Evolutionary conservation across 2,888 invertebrate species (phyloP), one percentile per base, ranked within the genome.

Genomic region (Autographa pulchrina): DNA sequence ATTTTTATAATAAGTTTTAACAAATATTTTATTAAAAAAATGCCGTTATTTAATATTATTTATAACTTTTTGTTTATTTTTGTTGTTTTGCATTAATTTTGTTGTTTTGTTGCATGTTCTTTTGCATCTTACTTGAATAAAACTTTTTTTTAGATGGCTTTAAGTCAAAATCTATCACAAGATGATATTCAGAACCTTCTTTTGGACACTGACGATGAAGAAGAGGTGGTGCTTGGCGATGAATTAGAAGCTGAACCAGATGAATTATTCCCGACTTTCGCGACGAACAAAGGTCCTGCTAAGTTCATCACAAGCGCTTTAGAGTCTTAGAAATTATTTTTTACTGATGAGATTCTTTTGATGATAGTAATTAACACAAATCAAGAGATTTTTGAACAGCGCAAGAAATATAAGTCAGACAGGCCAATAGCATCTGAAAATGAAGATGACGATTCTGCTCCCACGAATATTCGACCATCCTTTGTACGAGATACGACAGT

Each of bases 131-230:
- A 43, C 41, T 43, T 43, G 9, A 43, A 43, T 43, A 43, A 43
- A 43, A 43, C 41, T 43, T 43, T 43, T 43, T 56, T 56, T 56
- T 25, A 56, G 56, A 56, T 20, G 56, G 8, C 56, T 56, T 56
- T 25, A 56, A 18, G 56, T 56, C 25, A 56, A 56, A 56, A 25
- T 25, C 56, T 56, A 56, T 56, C 56, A 56, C 25, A 56, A 56
- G 25, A 56, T 56, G 56, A 20, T 43, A n/a, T n/a, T n/a, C n/a
- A n/a, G n/a, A n/a, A n/a, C n/a, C n/a, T n/a, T n/a, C n/a, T n/a
- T n/a, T n/a, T n/a, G n/a, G n/a, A n/a, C n/a, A n/a, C n/a, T n/a
- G n/a, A n/a, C n/a, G n/a, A n/a, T n/a, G n/a, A n/a, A n/a, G n/a
- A n/a, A n/a, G n/a, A n/a, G n/a, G n/a, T n/a, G n/a, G n/a, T n/a